phyloP scores from a whole-genome alignment of 2,113 vertebrate genomes.

The Oriolus oriolus region DNA sequence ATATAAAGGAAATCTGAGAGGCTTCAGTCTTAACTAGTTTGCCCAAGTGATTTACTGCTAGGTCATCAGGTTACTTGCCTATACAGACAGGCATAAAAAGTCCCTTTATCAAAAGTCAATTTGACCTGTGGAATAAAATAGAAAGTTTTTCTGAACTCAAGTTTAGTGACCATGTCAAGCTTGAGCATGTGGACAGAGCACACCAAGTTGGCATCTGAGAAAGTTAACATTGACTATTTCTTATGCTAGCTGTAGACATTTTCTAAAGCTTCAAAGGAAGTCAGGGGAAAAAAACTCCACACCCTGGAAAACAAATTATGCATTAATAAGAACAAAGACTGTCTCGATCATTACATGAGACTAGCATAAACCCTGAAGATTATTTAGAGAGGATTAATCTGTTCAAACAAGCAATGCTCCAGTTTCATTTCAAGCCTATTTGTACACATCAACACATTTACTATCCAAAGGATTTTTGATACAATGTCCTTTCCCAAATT shows the following conservation, averaged over 20 bases:
- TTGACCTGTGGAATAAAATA: background rate
- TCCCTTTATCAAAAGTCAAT: background rate
- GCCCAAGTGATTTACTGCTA: background rate
- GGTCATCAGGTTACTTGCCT: background rate
- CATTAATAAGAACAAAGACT: background rate
- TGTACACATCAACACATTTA: background rate
- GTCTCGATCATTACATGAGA: background rate
- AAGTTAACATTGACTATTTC: background rate
- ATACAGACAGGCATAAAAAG: background rate
- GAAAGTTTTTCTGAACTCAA: background rate
- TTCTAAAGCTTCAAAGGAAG: background rate
- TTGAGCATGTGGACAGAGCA: background rate
- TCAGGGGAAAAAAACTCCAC: background rate
- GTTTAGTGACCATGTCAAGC: background rate
- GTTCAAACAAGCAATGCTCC: background rate
- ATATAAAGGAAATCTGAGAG: background rate
- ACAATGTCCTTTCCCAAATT: background rate
- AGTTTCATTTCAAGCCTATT: background rate
- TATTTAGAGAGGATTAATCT: background rate
- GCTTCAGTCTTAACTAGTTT: background rate
- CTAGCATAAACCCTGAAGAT: background rate
- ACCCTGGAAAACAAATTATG: background rate
- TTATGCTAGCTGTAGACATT: background rate
- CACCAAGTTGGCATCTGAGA: background rate
- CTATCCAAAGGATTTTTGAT: background rate